These are phyloP conservation scores for Plagodis dolabraria DNA, from an alignment of 2,888 invertebrate genomes.

Conservation along the genomic window DNA sequence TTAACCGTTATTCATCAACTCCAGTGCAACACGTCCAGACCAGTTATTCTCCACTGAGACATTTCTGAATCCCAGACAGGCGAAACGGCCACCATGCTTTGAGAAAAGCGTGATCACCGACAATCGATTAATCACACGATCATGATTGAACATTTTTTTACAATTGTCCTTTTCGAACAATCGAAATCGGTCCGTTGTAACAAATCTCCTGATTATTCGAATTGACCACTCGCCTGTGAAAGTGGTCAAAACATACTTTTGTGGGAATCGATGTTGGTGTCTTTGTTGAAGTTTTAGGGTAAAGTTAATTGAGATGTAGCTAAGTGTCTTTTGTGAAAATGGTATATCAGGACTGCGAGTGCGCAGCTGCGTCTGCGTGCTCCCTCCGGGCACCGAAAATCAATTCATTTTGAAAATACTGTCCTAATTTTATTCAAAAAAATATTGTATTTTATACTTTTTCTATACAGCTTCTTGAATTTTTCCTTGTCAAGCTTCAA, in stretches of 20 bases:
- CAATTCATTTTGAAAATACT: too few species aligned
- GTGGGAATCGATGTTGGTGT: slow-evolving; percentile 55
- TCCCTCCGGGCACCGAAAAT: too few species aligned
- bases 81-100: slow-evolving; percentile 23
- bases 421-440: too few species aligned
- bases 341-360: too few species aligned
- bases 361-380: too few species aligned
- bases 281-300: slow-evolving; percentile 3
- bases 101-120: slow-evolving; percentile 39
- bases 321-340: neutral
- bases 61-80: neutral
- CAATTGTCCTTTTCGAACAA: slow-evolving; percentile 44
- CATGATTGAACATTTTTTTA: slow-evolving; percentile 48
- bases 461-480: too few species aligned
- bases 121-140: slow-evolving; percentile 60
- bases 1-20: neutral
- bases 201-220: slow-evolving; percentile 31
- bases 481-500: too few species aligned
- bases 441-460: too few species aligned
- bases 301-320: slow-evolving; percentile 6
- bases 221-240: slow-evolving; percentile 50
- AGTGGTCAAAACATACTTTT: slow-evolving; percentile 50
- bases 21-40: neutral
- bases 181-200: slow-evolving; percentile 52
- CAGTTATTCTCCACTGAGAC: neutral